Evolutionary conservation across 2,797 vertebrate genomes (phyloP).

Genomic region (Gambelia wislizenii): DNA sequence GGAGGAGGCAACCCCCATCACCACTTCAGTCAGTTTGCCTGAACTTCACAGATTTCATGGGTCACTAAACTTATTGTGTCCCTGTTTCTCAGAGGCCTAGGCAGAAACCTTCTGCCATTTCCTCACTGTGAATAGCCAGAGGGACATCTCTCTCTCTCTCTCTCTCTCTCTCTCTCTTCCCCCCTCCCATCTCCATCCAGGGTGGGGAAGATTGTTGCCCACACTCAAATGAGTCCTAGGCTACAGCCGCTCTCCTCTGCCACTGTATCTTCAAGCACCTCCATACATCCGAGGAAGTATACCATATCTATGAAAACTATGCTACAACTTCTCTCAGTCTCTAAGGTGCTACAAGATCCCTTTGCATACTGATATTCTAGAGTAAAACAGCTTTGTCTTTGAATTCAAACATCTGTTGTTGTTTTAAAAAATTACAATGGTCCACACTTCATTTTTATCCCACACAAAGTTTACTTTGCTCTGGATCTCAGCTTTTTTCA

Average conservation of each 20-base stretch:
- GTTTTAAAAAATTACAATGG: not conserved
- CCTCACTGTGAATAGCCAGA: slow-evolving; percentile 26
- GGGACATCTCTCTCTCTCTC: not conserved
- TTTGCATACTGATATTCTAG: no score
- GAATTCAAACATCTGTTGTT: not conserved
- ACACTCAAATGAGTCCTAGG: not conserved
- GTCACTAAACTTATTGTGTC: slow-evolving; percentile 44
- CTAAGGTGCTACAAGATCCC: no score
- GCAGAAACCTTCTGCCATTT: not conserved
- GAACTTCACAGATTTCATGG: slow-evolving; percentile 41
- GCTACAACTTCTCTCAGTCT: no score
- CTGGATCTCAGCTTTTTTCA: not conserved
- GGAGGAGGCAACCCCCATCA: not conserved
- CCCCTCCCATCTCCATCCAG: not conserved
- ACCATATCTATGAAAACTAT: no score
- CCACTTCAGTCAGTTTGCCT: not conserved
- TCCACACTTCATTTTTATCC: not conserved
- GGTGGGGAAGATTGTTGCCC: not conserved
- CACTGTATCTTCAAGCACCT: not conserved
- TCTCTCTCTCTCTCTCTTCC: no score
- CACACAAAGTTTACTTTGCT: not conserved
- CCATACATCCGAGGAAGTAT: no score
- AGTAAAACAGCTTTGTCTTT: no score
- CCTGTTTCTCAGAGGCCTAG: not conserved
- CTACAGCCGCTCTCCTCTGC: not conserved